Conservation (phyloP, 2,113 vertebrate species). For the Plestiodon gilberti region DNA sequence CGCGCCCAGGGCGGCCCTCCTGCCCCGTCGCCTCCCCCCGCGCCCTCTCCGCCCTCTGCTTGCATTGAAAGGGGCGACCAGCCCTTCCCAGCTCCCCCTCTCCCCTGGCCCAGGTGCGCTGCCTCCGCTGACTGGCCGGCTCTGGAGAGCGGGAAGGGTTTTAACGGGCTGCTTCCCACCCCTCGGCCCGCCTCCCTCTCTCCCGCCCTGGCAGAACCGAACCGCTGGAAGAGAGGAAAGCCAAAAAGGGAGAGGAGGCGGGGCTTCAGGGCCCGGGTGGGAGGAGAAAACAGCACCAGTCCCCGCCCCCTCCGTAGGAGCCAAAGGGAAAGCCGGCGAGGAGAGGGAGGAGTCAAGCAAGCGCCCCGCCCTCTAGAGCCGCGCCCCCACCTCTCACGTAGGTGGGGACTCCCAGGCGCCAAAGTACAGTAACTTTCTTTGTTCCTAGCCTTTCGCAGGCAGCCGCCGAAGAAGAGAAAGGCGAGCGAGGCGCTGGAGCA, state of each 20-base stretch:
- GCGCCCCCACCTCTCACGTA: background rate
- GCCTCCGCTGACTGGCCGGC: background rate
- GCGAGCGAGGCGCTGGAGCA: background rate
- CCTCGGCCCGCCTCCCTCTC: background rate
- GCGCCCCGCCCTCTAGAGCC: background rate
- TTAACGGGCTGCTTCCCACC: constrained; percentile 1
- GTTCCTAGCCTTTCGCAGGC: background rate
- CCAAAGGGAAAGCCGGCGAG: no score
- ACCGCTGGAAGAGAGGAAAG: background rate
- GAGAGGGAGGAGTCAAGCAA: background rate
- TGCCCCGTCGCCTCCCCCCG: background rate
- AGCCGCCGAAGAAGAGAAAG: background rate
- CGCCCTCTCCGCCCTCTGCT: background rate
- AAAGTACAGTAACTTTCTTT: background rate
- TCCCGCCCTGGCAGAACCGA: no score
- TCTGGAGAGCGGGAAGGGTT: background rate
- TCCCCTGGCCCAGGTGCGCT: accelerated
- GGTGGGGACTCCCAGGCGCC: background rate
- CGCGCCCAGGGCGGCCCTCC: background rate
- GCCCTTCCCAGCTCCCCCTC: background rate
- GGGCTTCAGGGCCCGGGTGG: background rate
- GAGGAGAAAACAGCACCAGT: accelerated
- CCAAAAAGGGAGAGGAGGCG: background rate
- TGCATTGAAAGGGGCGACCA: background rate
- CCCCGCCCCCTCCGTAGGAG: background rate